Percentiles rank a stretch among this genome's conserved stretches.
phyloP scores from a whole-genome alignment of 2,797 vertebrate species.

The Aeoliscus strigatus region DNA sequence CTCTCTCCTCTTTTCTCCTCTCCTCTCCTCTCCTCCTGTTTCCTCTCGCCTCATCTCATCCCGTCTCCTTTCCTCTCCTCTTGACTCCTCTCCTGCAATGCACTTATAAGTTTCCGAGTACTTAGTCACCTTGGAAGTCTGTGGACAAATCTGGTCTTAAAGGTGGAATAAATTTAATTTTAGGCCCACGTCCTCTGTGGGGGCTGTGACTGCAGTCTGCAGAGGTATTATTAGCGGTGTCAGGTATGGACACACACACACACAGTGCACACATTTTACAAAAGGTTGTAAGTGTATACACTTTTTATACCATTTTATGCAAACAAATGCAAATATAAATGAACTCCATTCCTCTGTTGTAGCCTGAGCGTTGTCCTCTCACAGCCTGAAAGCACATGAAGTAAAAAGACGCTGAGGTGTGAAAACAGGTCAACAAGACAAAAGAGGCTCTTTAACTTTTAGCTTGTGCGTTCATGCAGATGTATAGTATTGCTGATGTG shows the following conservation, averaged over 20 bases:
- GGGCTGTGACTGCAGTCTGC: constrained; percentile 34
- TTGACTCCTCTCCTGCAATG: constrained; percentile 14
- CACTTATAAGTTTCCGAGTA: constrained; percentile 19
- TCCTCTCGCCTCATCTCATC: too few species aligned
- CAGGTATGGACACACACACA: constrained; percentile 1
- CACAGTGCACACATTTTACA: neutral
- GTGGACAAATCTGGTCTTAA: constrained; percentile 29
- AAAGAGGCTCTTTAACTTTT: too few species aligned
- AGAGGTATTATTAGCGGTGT: constrained; percentile 33
- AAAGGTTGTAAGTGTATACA: constrained; percentile 7
- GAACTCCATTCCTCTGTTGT: neutral
- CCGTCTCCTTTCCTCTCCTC: neutral
- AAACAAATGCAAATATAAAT: neutral
- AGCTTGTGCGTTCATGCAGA: too few species aligned
- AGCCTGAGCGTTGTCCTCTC: neutral
- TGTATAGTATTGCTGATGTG: too few species aligned
- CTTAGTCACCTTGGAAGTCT: constrained; percentile 55
- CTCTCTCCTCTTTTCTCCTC: constrained; percentile 3
- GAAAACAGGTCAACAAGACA: too few species aligned
- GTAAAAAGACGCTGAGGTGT: neutral
- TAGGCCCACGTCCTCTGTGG: constrained; percentile 36
- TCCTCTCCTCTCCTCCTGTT: constrained; percentile 1
- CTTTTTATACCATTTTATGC: constrained; percentile 1
- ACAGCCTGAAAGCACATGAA: too few species aligned
- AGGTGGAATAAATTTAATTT: constrained; percentile 49